phyloP scores from a whole-genome alignment of 2,113 vertebrate species.

The Geococcyx californianus region DNA sequence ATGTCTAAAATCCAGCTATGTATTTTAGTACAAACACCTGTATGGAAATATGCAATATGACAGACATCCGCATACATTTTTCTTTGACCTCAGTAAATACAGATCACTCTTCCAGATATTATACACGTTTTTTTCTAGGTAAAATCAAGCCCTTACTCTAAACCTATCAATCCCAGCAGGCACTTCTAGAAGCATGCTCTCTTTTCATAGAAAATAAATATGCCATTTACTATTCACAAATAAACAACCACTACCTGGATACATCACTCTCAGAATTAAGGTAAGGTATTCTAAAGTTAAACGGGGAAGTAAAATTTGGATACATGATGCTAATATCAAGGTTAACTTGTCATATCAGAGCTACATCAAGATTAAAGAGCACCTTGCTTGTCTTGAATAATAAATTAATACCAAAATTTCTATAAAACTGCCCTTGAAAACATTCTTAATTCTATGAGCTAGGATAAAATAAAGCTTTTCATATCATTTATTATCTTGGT shows the following conservation, averaged over 20 bases:
- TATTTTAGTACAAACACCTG: neutral
- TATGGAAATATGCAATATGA: neutral
- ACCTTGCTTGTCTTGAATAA: constrained; percentile 21
- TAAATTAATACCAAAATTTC: constrained; percentile 30
- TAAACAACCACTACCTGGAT: neutral
- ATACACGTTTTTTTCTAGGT: neutral
- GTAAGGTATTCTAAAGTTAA: neutral
- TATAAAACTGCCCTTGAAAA: constrained; percentile 25
- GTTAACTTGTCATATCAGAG: constrained; percentile 29
- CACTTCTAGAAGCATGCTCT: neutral
- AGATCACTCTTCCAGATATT: neutral
- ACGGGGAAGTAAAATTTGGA: neutral
- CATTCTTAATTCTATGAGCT: neutral
- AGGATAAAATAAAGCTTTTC: constrained; percentile 35
- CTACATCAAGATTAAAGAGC: neutral
- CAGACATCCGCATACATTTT: neutral
- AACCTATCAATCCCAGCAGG: neutral
- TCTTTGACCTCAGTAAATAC: neutral
- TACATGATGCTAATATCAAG: neutral
- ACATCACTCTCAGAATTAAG: neutral
- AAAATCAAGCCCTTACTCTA: neutral
- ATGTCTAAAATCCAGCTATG: neutral
- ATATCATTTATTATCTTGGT: constrained; percentile 38
- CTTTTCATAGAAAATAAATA: neutral
- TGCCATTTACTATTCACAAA: neutral